Evolutionary conservation across 2,113 vertebrate species (phyloP).

Genomic region (Ivindomyrus marchei): DNA sequence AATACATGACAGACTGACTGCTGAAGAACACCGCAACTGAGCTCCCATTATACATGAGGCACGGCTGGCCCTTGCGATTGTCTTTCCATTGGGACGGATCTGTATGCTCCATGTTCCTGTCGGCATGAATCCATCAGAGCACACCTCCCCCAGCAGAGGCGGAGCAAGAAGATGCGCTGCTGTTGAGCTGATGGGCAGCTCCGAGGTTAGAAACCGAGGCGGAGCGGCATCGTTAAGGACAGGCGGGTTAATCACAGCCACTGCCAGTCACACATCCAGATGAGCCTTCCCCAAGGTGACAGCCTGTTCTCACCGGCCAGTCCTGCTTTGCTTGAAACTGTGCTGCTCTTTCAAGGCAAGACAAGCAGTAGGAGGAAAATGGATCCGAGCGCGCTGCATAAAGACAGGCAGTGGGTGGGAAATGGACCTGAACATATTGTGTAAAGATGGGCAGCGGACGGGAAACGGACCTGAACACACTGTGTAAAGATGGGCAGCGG

Average conservation of each 20-base stretch:
- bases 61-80: neutral
- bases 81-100: neutral
- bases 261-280: conserved; percentile 43
- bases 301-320: neutral
- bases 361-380: neutral
- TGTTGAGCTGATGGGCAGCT: conserved; percentile 10
- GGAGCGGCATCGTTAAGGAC: conserved; percentile 38
- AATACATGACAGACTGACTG: neutral
- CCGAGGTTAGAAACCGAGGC: neutral
- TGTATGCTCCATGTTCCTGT: neutral
- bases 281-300: conserved; percentile 6
- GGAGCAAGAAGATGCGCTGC: conserved; percentile 31
- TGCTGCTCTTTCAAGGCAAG: neutral
- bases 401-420: neutral
- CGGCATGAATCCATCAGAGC: neutral
- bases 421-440: neutral
- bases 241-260: conserved; percentile 49
- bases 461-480: neutral
- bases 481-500: neutral
- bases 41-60: neutral
- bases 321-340: neutral
- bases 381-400: neutral
- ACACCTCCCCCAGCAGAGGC: neutral
- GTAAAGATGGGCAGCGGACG: neutral
- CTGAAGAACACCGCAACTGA: neutral